These are phyloP conservation scores for Epicampocera succincta DNA, from an alignment of 2,888 invertebrate genomes.

Conservation along the genomic window DNA sequence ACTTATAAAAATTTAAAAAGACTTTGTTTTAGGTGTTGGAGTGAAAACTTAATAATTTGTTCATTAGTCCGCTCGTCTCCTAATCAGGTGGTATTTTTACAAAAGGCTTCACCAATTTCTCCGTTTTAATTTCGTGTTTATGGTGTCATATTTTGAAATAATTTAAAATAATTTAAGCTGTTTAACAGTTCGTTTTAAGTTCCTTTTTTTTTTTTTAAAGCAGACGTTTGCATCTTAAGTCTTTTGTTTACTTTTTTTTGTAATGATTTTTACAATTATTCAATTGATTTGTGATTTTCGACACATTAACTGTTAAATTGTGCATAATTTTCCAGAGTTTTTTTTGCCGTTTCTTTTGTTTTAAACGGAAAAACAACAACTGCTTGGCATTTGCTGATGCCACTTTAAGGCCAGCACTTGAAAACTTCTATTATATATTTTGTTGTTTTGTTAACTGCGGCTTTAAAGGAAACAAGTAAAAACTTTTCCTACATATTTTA, in stretches of 20 bases:
- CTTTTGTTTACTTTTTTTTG: slow-evolving; percentile 12
- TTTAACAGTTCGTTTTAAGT: too few relatives aligned
- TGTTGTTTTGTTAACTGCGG: slow-evolving; percentile 3
- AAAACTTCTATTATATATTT: not conserved
- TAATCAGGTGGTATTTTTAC: too few relatives aligned
- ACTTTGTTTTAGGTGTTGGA: too few relatives aligned
- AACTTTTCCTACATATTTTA: not conserved
- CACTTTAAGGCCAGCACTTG: not conserved
- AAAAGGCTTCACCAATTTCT: too few relatives aligned
- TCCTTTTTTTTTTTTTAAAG: too few relatives aligned
- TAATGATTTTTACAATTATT: slow-evolving; percentile 19
- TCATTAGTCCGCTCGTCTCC: too few relatives aligned
- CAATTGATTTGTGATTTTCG: slow-evolving; percentile 14
- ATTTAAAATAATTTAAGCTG: too few relatives aligned
- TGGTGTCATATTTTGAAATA: too few relatives aligned
- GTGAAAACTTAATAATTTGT: too few relatives aligned
- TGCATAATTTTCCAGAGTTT: slow-evolving; percentile 18
- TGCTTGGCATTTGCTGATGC: slow-evolving; percentile 3
- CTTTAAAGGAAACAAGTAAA: not conserved
- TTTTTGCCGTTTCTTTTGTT: not conserved
- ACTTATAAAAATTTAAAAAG: too few relatives aligned
- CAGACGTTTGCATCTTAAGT: slow-evolving; percentile 15
- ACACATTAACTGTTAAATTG: slow-evolving; percentile 4
- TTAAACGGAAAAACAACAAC: slow-evolving; percentile 23
- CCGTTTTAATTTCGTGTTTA: too few relatives aligned